phyloP scores from a whole-genome alignment of 2,888 invertebrate genomes.

The Teleogryllus oceanicus region DNA sequence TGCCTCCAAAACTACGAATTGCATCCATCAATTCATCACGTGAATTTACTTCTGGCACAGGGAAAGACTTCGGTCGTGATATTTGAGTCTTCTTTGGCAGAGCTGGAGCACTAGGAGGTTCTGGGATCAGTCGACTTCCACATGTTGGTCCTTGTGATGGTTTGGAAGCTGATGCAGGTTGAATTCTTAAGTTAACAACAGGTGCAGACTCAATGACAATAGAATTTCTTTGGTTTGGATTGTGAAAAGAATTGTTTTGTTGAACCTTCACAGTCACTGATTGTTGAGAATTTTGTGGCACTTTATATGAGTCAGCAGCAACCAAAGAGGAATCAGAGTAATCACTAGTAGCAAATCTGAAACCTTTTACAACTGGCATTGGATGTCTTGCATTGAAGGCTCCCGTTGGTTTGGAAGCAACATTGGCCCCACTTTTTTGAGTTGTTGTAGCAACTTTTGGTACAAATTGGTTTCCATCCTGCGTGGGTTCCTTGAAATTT shows the following conservation, averaged over 20 bases:
- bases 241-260: not conserved
- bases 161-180: slow-evolving; percentile 34
- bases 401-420: slow-evolving; percentile 20
- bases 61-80: slow-evolving; percentile 34
- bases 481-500: slow-evolving; percentile 11
- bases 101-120: slow-evolving; percentile 38
- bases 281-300: not conserved
- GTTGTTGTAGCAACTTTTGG: slow-evolving; percentile 5
- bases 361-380: slow-evolving; percentile 36
- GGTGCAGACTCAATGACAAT: not conserved
- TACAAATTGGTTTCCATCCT: not conserved
- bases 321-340: slow-evolving; percentile 18
- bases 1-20: slow-evolving; percentile 65
- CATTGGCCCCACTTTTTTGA: not conserved
- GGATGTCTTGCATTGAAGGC: slow-evolving; percentile 28
- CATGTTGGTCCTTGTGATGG: slow-evolving; percentile 24
- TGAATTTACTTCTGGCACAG: slow-evolving; percentile 51
- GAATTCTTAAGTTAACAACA: not conserved
- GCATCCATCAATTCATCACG: slow-evolving; percentile 65
- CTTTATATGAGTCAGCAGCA: not conserved
- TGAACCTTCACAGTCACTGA: slow-evolving; percentile 18
- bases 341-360: slow-evolving; percentile 27
- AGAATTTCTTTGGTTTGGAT: slow-evolving; percentile 4
- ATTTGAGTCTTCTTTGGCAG: slow-evolving; percentile 36
- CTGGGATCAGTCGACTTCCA: slow-evolving; percentile 30